A percentile compares a stretch with the other conserved stretches of the same genome.
phyloP scores from a whole-genome alignment of 53 echinoderm and acorn worm genomes.

The Crossaster papposus region DNA sequence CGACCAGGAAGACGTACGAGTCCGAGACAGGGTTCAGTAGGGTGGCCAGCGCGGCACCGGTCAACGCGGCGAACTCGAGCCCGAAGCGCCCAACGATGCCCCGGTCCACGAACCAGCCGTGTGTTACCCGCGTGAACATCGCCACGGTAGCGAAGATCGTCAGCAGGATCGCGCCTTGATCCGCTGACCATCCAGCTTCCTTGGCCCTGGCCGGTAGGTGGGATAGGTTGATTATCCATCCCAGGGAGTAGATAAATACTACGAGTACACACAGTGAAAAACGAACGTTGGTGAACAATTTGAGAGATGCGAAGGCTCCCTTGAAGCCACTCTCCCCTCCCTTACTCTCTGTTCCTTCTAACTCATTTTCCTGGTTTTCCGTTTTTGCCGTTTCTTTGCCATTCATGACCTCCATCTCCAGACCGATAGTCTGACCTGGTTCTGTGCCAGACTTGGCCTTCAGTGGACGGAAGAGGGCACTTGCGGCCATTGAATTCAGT shows the following conservation, averaged over 20 bases:
- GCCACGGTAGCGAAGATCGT: not conserved
- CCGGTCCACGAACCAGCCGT: constrained; percentile 34
- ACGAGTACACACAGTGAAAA: not conserved
- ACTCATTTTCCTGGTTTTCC: not conserved
- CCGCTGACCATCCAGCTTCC: constrained; percentile 18
- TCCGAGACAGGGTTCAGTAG: constrained; percentile 24
- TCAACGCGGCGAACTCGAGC: not conserved
- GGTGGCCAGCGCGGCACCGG: not conserved
- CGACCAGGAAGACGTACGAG: constrained; percentile 21
- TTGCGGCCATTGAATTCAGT: not conserved
- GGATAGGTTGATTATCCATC: not conserved
- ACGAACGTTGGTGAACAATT: constrained; percentile 13
- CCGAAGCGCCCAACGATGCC: not conserved
- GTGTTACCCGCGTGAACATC: not conserved
- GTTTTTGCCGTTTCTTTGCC: not conserved
- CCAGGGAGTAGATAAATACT: not conserved
- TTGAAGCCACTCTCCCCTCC: too few relatives aligned
- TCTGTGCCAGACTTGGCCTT: not conserved
- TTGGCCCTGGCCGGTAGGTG: constrained; percentile 25
- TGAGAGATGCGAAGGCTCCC: not conserved
- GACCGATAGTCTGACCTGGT: not conserved
- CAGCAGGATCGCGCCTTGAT: constrained; percentile 14
- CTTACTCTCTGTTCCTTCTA: not conserved
- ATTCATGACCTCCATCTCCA: not conserved
- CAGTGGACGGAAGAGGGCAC: constrained; percentile 34